phyloP scores from a whole-genome alignment of 2,113 vertebrate genomes.

The Mus musculus region GRCm39 chr1:108762501-108763000 shows the following conservation, averaged over 20 bases:
- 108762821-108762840: neutral
- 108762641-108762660: neutral
- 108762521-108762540: neutral
- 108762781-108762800: too few relatives aligned
- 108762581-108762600: neutral
- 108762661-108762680: too few relatives aligned
- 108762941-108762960: neutral
- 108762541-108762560: neutral
- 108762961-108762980: neutral
- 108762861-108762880: neutral
- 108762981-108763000: neutral
- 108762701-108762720: neutral
- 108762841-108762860: neutral
- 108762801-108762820: too few relatives aligned
- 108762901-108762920: neutral
- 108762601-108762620: neutral
- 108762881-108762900: neutral
- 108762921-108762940: too few relatives aligned
- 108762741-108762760: neutral
- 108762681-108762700: fast-evolving
- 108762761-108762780: neutral
- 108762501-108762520: neutral
- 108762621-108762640: neutral
- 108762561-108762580: neutral
- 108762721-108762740: neutral